A percentile compares a stretch with the other conserved stretches of the same genome.
phyloP scores from a whole-genome alignment of 2,797 vertebrate genomes.

The Hippoglossus hippoglossus region DNA sequence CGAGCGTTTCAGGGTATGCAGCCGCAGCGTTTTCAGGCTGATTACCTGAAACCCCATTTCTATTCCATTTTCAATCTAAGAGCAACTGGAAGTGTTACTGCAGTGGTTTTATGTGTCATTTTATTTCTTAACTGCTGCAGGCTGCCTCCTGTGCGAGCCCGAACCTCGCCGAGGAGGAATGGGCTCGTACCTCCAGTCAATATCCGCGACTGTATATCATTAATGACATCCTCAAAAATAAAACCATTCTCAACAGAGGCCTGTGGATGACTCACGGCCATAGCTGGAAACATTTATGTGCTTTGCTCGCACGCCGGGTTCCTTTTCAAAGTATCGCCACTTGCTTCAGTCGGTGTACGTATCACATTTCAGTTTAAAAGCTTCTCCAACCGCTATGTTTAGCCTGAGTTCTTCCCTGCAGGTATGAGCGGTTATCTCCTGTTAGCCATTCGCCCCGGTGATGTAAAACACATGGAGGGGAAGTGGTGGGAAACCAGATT shows the following conservation, averaged over 20 bases:
- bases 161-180: background rate
- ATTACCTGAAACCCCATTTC: constrained; percentile 57
- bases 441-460: constrained; percentile 44
- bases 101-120: constrained; percentile 38
- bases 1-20: constrained; percentile 35
- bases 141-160: constrained; percentile 7
- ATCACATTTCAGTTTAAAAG: constrained; percentile 55
- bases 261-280: constrained; percentile 36
- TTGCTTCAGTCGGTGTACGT: constrained; percentile 25
- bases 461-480: constrained; percentile 79
- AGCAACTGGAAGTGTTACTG: constrained; percentile 36
- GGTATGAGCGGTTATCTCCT: constrained; percentile 67
- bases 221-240: constrained; percentile 25
- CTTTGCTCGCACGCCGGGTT: constrained; percentile 29
- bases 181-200: background rate
- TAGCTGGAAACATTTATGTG: constrained; percentile 42
- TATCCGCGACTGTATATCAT: constrained; percentile 12
- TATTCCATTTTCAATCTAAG: constrained; percentile 47
- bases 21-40: constrained; percentile 49
- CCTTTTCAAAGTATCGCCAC: constrained; percentile 27
- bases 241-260: constrained; percentile 21
- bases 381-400: constrained; percentile 13
- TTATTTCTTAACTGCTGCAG: constrained; percentile 43
- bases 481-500: constrained; percentile 73
- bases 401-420: constrained; percentile 43